A percentile compares a stretch with the other conserved stretches of the same genome.
phyloP scores from a whole-genome alignment of 2,797 vertebrate genomes.

The Apogon hyalosoma region DNA sequence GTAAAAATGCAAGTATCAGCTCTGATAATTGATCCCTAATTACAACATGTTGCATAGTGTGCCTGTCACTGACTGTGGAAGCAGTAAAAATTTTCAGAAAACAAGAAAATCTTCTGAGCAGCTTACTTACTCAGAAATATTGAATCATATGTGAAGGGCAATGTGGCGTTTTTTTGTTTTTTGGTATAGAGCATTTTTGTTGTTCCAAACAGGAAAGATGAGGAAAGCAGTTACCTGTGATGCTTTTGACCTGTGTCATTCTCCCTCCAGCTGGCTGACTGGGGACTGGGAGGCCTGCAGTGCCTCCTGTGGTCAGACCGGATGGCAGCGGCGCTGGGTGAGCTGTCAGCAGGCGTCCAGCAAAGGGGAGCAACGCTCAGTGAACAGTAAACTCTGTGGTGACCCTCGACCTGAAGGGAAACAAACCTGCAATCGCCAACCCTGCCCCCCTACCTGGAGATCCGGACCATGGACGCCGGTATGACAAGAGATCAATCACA shows the following conservation, averaged over 20 bases:
- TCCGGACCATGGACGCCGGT: constrained; percentile 93
- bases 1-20: no score
- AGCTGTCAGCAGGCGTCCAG: constrained; percentile 89
- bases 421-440: constrained; percentile 89
- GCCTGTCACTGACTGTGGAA: no score
- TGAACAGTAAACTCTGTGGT: constrained; percentile 91
- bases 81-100: no score
- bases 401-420: constrained; percentile 89
- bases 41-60: no score
- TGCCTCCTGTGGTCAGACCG: constrained; percentile 91
- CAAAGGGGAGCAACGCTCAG: constrained; percentile 85
- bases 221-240: not conserved
- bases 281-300: constrained; percentile 94
- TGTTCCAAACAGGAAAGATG: no score
- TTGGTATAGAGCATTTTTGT: no score
- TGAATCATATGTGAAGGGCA: no score
- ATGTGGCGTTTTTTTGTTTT: no score
- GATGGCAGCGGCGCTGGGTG: constrained; percentile 89
- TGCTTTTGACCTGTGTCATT: not conserved
- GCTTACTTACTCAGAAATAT: no score
- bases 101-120: no score
- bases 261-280: constrained; percentile 87
- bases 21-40: no score
- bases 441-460: constrained; percentile 91
- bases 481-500: not conserved